Evolutionary conservation across 2,888 invertebrate genomes (phyloP).

Genomic region (Noctua fimbriata): DNA sequence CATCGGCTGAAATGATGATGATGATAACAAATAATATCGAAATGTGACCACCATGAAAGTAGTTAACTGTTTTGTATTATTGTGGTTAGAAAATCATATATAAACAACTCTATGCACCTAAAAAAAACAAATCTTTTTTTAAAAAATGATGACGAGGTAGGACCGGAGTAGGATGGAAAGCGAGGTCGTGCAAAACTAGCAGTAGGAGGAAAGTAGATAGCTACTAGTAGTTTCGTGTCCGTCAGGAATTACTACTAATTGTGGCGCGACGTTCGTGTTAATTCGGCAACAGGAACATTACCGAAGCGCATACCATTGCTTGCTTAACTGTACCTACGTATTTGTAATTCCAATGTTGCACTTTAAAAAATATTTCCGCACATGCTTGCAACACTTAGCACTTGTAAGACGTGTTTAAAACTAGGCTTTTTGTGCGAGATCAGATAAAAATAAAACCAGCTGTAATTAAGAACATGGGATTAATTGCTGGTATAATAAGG

Average conservation of each 20-base stretch:
- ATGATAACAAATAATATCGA: too few relatives aligned
- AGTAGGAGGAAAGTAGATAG: too few relatives aligned
- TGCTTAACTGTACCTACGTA: not conserved
- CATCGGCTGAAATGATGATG: too few relatives aligned
- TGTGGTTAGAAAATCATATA: not conserved
- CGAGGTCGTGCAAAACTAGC: too few relatives aligned
- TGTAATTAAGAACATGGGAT: slow-evolving; percentile 33
- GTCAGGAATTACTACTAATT: not conserved
- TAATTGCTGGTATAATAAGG: slow-evolving; percentile 36
- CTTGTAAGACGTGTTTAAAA: slow-evolving; percentile 43
- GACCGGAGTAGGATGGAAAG: too few relatives aligned
- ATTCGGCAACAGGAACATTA: not conserved
- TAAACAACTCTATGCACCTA: not conserved
- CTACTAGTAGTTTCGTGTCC: too few relatives aligned
- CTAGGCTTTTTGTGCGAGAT: slow-evolving; percentile 46
- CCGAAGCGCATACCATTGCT: not conserved
- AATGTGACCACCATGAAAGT: not conserved
- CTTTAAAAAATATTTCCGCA: slow-evolving; percentile 33
- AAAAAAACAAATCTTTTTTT: not conserved
- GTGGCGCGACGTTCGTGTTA: not conserved
- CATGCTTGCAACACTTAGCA: slow-evolving; percentile 42
- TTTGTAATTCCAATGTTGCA: slow-evolving; percentile 56
- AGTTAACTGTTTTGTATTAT: not conserved
- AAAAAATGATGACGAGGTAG: too few relatives aligned
- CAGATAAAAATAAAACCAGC: slow-evolving; percentile 49